phyloP scores from a whole-genome alignment of 2,888 invertebrate genomes.

The Drosophila picticornis region DNA sequence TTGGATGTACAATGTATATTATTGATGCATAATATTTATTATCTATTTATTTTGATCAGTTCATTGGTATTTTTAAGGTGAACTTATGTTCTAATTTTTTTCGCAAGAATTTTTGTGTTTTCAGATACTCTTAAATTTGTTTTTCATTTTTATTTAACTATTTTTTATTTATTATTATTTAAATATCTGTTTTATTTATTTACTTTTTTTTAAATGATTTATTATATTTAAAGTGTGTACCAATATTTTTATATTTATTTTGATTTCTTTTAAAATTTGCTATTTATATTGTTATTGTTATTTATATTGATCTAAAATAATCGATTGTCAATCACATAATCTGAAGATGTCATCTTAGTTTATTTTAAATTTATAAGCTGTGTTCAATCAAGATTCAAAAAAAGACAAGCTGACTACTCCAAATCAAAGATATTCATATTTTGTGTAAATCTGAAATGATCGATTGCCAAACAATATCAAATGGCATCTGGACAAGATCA shows the following conservation, averaged over 20 bases:
- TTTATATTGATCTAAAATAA: not conserved
- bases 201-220: not conserved
- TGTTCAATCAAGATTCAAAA: not conserved
- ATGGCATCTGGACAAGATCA: slow-evolving; percentile 3
- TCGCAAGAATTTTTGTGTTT: not conserved
- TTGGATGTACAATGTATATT: not conserved
- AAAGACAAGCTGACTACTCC: not conserved
- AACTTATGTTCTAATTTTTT: not conserved
- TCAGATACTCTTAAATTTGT: not conserved
- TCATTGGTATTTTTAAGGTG: not conserved
- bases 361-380: not conserved
- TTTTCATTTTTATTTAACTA: not conserved
- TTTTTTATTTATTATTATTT: not conserved
- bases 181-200: not conserved
- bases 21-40: not conserved
- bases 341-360: not conserved
- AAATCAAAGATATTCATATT: not conserved
- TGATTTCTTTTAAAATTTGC: not conserved
- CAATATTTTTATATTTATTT: too few relatives aligned
- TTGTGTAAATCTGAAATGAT: not conserved
- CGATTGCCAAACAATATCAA: not conserved
- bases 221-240: too few relatives aligned
- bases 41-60: too few relatives aligned
- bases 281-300: too few relatives aligned
- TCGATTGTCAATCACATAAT: not conserved